Base-by-base conservation (phyloP, 2,113 vertebrate genomes). In the Guaruba guarouba region DNA sequence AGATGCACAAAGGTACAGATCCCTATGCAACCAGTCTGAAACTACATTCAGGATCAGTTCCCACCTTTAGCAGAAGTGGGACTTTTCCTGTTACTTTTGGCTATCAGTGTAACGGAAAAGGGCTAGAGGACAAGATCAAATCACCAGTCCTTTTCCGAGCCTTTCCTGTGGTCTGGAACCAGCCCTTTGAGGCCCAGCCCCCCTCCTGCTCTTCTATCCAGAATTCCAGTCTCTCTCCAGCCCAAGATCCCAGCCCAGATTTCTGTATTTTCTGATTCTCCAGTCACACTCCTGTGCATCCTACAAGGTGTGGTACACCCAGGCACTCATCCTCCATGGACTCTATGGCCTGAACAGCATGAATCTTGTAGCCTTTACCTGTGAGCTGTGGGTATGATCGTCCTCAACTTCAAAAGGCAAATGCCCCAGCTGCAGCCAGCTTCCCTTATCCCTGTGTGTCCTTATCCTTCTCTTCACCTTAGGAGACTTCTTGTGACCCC, bases 331-430 rank as follows among this genome's bases (percentile, higher is more conserved):
- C 54, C 33, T 61, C 39, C n/a, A 6, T 1, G 7, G 19, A 14
- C 29, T 35, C 20, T 14, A 16, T 1, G 29, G 61, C 35, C 31
- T 44, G 33, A 51, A 9, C 0, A 0, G 16, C 55, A 55, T 3
- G 14, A 75, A 79, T 49, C 41, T 33, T 33, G 18, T 17, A 33
- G 44, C 29, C 54, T 62, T 67, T 28, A 59, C 39, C 31, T 31
- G 17, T 43, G 51, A 29, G 24, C 25, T 24, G 31, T 9, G 31
- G 31, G 28, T 33, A 25, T 7, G 19, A 51, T 22, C 11, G 1
- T 28, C 15, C 13, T 69, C 23, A n/a, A 3, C 48, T 64, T 48
- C 69, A 57, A 52, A 29, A 77, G 75, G 9, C 41, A 44, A 39
- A 39, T 4, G 13, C 11, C 37, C 6, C 7, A 22, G 41, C 62